These are phyloP conservation scores for Gasterosteus aculeatus DNA, from an alignment of 2,113 vertebrate species.

Conservation along the genomic window DNA sequence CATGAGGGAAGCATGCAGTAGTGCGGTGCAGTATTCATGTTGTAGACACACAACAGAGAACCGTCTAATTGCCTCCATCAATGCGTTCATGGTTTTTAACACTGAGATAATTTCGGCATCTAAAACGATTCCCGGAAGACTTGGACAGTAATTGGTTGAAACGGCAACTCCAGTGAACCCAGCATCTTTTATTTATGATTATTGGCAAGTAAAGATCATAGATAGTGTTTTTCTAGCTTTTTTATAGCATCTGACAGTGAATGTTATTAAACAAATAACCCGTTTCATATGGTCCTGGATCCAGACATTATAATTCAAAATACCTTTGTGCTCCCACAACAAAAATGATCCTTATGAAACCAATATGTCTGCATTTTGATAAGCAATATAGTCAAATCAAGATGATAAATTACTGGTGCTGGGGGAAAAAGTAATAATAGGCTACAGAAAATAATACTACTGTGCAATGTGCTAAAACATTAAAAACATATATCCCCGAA, in stretches of 20 bases:
- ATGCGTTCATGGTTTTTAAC: constrained; percentile 58
- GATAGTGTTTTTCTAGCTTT: background rate
- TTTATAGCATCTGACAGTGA: background rate
- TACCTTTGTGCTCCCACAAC: background rate
- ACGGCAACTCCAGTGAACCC: constrained; percentile 10
- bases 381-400: background rate
- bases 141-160: constrained; percentile 33
- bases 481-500: background rate
- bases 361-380: background rate
- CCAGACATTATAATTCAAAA: constrained; percentile 2
- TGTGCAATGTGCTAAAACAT: background rate
- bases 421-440: background rate
- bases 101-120: constrained; percentile 49
- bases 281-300: background rate
- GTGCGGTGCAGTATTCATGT: constrained; percentile 53
- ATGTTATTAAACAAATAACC: background rate
- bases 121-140: constrained; percentile 36
- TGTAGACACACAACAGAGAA: constrained; percentile 60
- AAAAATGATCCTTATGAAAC: background rate
- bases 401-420: background rate
- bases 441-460: background rate
- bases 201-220: constrained; percentile 34
- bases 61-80: constrained; percentile 71
- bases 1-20: constrained; percentile 36
- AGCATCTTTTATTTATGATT: constrained; percentile 43